Evolutionary conservation across 2,797 vertebrate species (phyloP).

Genomic region (Prionace glauca): DNA sequence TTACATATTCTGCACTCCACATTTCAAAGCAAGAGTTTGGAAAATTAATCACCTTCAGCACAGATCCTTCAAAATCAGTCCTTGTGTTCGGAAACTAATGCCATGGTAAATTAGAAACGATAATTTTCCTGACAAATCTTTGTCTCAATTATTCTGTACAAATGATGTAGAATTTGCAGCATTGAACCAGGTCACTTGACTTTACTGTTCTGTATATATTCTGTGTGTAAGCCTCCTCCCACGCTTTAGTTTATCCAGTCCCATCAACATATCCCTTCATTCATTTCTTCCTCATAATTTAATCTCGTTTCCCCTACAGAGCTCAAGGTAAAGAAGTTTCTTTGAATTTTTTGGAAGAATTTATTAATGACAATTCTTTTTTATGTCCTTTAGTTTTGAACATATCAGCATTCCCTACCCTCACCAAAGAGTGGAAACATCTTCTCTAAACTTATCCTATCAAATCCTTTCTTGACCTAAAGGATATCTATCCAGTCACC

Average conservation of each 20-base stretch:
- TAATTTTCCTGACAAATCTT: neutral
- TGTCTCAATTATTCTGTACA: neutral
- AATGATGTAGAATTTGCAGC: neutral
- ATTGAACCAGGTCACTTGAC: neutral
- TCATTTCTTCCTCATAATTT: neutral
- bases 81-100: neutral
- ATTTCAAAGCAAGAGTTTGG: constrained; percentile 13
- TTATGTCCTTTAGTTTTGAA: neutral
- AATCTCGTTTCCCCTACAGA: neutral
- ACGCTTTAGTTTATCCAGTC: neutral
- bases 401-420: neutral
- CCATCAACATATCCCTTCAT: neutral
- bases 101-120: neutral
- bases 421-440: neutral
- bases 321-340: neutral
- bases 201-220: neutral
- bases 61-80: neutral
- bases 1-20: neutral
- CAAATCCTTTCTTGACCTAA: neutral
- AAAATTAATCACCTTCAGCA: neutral
- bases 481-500: neutral
- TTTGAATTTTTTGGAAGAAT: neutral
- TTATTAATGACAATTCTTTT: neutral
- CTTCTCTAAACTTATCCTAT: neutral
- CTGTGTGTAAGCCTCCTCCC: neutral